These are phyloP conservation scores for Adela reaumurella DNA, from an alignment of 2,888 invertebrate genomes.

Conservation along the genomic window DNA sequence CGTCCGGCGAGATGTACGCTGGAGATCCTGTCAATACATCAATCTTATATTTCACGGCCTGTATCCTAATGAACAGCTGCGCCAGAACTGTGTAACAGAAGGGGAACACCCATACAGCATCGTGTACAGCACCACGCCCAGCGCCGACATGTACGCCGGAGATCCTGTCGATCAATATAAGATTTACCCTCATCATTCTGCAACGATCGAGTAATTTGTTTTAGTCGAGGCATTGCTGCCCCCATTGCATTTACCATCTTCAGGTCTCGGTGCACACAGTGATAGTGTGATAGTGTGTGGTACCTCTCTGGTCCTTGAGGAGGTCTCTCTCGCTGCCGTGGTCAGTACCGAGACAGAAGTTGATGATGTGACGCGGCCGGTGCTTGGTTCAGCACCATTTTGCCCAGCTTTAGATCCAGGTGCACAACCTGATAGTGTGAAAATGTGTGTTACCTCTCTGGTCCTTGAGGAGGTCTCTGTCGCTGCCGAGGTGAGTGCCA, in stretches of 20 bases:
- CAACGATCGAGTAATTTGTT: too few species aligned
- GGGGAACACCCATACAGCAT: constrained; percentile 78
- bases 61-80: constrained; percentile 72
- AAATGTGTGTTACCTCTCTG: constrained; percentile 60
- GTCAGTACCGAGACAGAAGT: constrained; percentile 75
- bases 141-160: constrained; percentile 81
- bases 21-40: constrained; percentile 67
- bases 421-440: too few species aligned
- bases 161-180: too few species aligned
- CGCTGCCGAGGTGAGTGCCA: constrained; percentile 71
- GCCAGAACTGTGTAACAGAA: constrained; percentile 73
- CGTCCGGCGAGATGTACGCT: constrained; percentile 79
- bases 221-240: too few species aligned
- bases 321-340: constrained; percentile 68
- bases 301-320: constrained; percentile 70
- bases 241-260: too few species aligned
- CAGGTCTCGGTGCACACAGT: too few species aligned
- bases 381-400: constrained; percentile 70
- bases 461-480: constrained; percentile 67
- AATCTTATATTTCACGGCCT: constrained; percentile 71
- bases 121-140: constrained; percentile 74
- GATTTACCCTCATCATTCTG: too few species aligned
- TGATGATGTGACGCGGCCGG: constrained; percentile 65
- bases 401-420: too few species aligned
- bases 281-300: too few species aligned